Conservation (phyloP, 2,888 invertebrate species). For the Toxonevra muliebris region DNA sequence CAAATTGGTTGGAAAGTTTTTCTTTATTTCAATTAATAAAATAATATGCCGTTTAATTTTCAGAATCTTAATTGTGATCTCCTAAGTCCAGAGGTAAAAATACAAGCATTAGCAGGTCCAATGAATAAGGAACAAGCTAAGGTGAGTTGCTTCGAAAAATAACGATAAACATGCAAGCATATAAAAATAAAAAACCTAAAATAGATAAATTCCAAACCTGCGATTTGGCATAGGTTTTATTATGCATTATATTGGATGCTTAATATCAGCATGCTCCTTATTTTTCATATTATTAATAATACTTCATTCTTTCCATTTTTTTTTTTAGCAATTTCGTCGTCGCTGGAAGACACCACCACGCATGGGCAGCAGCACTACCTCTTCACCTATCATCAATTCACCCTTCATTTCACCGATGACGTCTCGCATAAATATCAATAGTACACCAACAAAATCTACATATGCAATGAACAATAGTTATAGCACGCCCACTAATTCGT, state of each 20-base stretch:
- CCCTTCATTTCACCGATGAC: conserved; percentile 51
- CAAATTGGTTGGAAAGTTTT: not conserved
- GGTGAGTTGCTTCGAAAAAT: conserved; percentile 34
- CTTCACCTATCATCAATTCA: conserved; percentile 47
- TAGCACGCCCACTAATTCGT: conserved; percentile 22
- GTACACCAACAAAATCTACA: conserved; percentile 43
- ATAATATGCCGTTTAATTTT: conserved; percentile 22
- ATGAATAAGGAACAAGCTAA: conserved; percentile 81
- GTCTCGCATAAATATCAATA: conserved; percentile 35
- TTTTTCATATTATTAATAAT: too few relatives aligned
- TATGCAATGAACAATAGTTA: conserved; percentile 21
- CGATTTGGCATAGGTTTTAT: not conserved
- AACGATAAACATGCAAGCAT: too few relatives aligned
- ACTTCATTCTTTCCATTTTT: not conserved
- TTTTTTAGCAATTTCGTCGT: conserved; percentile 70
- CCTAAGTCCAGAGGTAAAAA: conserved; percentile 76
- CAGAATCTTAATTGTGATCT: conserved; percentile 72
- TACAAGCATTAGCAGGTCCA: conserved; percentile 90
- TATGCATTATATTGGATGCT: not conserved
- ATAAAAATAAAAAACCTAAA: not conserved
- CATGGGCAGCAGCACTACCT: conserved; percentile 43
- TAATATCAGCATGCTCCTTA: too few relatives aligned
- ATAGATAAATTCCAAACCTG: not conserved
- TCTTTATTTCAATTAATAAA: not conserved
- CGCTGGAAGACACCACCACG: conserved; percentile 88